Evolutionary conservation across 2,888 invertebrate species (phyloP).

Genomic region (Rhogogaster chlorosoma): DNA sequence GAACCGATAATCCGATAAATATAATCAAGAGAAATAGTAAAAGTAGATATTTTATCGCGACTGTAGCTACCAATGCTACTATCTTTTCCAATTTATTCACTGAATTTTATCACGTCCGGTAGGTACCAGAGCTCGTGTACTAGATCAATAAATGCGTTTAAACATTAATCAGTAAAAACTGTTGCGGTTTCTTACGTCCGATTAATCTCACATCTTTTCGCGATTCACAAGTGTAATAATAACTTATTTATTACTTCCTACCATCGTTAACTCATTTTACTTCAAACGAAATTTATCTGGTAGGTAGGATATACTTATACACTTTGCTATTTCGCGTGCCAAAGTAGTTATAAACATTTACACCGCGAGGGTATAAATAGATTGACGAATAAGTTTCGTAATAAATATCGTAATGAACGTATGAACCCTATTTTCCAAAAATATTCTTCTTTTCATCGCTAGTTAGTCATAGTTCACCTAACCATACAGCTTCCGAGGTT

Average conservation of each 20-base stretch:
- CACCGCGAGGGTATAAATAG: neutral
- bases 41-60: neutral
- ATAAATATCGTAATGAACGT: neutral
- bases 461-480: neutral
- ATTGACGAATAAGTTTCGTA: neutral
- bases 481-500: neutral
- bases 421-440: neutral
- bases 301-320: neutral
- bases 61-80: neutral
- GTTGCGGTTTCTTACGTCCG: neutral
- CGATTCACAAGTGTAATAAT: slow-evolving; percentile 2
- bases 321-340: neutral
- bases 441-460: neutral
- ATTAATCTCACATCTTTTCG: neutral
- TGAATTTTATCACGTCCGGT: neutral
- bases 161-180: neutral
- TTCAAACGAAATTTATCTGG: neutral
- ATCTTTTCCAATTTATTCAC: neutral
- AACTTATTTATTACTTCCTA: slow-evolving; percentile 10
- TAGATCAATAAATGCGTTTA: neutral
- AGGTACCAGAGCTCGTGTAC: neutral
- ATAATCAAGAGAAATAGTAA: neutral
- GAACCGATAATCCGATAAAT: neutral
- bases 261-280: neutral
- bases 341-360: neutral